Conservation (phyloP, 2,797 vertebrate species). For the Characodon lateralis region DNA sequence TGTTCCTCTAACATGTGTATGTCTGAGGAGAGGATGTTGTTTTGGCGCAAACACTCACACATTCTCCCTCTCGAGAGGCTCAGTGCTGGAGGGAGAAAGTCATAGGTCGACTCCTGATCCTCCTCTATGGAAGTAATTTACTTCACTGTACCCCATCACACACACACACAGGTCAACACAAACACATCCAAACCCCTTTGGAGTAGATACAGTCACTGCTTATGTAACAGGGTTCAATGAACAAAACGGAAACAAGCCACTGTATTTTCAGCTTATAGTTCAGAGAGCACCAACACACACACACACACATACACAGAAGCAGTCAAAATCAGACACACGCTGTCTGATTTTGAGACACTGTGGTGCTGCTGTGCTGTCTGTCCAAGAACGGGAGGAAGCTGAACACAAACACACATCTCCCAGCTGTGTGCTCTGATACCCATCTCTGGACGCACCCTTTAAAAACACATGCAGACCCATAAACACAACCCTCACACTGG, state of each 20-base stretch:
- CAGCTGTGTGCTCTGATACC: conserved; percentile 68
- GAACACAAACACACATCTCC: conserved; percentile 43
- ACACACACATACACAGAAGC: conserved; percentile 3
- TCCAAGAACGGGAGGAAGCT: conserved; percentile 42
- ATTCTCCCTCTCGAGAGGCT: conserved; percentile 27
- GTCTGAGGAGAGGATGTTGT: conserved; percentile 36
- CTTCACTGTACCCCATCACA: conserved; percentile 25
- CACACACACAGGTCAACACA: conserved; percentile 31
- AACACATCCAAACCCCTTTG: conserved; percentile 45
- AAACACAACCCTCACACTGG: conserved; percentile 25
- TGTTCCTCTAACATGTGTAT: background rate
- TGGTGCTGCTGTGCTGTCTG: conserved; percentile 52
- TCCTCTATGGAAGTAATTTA: conserved; percentile 56
- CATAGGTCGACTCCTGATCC: conserved; percentile 49
- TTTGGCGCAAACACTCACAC: conserved; percentile 42
- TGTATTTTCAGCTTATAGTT: conserved; percentile 46
- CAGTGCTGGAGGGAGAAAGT: conserved; percentile 23
- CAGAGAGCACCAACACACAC: conserved; percentile 22
- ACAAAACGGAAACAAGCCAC: conserved; percentile 68
- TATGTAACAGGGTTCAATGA: conserved; percentile 70
- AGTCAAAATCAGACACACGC: conserved; percentile 40
- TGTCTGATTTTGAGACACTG: conserved; percentile 38
- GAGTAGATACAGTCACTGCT: conserved; percentile 63
- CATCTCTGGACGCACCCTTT: conserved; percentile 73
- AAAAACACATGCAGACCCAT: conserved; percentile 61